Evolutionary conservation across 2,113 vertebrate species (phyloP).

Genomic region (Varanus salvator): DNA sequence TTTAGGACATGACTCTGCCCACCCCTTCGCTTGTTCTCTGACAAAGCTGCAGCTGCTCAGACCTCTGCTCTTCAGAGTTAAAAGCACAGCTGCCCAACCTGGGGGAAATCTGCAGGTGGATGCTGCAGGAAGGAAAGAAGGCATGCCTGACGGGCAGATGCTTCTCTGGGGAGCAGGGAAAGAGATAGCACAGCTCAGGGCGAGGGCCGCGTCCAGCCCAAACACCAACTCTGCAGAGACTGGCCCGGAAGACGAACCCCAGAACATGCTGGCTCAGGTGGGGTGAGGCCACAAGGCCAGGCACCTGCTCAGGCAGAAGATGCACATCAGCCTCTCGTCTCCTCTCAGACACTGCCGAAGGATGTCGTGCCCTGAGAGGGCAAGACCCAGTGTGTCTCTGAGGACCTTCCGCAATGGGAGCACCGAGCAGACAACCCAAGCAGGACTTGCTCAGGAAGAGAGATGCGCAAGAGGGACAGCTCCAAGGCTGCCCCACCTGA

Average conservation of each 20-base stretch:
- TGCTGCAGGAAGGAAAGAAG: background rate
- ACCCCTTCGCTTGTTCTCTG: too few species aligned
- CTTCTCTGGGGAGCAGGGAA: background rate
- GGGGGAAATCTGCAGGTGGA: too few species aligned
- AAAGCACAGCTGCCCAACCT: too few species aligned
- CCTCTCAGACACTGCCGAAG: background rate
- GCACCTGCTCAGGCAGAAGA: background rate
- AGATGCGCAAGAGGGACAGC: too few species aligned
- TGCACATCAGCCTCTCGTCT: background rate
- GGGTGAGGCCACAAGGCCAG: background rate
- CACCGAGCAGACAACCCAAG: background rate
- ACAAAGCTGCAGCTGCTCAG: too few species aligned
- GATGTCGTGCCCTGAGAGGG: background rate
- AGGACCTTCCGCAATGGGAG: background rate
- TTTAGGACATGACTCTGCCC: too few species aligned
- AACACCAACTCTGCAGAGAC: background rate
- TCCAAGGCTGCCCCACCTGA: too few species aligned
- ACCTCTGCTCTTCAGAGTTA: too few species aligned
- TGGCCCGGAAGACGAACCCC: background rate
- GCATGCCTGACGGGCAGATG: background rate
- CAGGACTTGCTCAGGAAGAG: too few species aligned
- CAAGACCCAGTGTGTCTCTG: background rate
- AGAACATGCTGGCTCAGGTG: background rate
- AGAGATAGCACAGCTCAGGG: background rate
- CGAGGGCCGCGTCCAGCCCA: background rate